These are phyloP conservation scores for Vespertilio murinus DNA, from an alignment of 2,797 vertebrate species.

Conservation along the genomic window DNA sequence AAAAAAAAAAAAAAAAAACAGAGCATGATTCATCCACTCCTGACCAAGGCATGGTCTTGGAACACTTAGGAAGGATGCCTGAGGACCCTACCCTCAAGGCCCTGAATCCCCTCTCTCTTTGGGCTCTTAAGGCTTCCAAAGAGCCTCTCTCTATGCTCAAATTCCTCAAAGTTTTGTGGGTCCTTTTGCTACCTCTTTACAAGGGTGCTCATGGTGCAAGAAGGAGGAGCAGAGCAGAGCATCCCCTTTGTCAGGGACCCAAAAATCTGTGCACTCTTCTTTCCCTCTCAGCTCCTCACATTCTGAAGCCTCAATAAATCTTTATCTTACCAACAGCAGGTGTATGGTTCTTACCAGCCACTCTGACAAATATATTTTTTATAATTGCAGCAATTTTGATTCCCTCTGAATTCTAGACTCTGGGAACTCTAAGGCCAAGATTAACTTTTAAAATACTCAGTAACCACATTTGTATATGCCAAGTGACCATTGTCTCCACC, in stretches of 20 bases:
- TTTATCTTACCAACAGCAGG: no score
- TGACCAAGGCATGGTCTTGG: fast-evolving
- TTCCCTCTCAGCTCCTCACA: fast-evolving
- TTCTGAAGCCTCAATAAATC: neutral
- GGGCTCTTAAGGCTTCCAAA: no score
- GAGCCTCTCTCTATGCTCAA: neutral
- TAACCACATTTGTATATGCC: fast-evolving
- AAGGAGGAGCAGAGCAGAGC: neutral
- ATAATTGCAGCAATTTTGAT: neutral
- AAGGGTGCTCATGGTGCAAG: neutral
- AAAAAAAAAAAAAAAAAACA: no score
- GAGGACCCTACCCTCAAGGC: fast-evolving
- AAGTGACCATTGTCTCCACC: fast-evolving
- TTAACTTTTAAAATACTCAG: neutral
- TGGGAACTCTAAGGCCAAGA: neutral
- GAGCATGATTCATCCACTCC: neutral
- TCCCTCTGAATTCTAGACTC: neutral
- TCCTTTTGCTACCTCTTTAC: fast-evolving
- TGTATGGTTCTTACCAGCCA: neutral
- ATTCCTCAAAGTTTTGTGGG: neutral
- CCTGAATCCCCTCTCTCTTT: neutral
- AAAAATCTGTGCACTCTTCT: fast-evolving
- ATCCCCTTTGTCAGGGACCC: neutral
- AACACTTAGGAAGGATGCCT: neutral
- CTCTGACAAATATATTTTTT: neutral